These are phyloP conservation scores for Drosophila ogumai DNA, from an alignment of 1,140 invertebrate species.

Conservation along the genomic window DNA sequence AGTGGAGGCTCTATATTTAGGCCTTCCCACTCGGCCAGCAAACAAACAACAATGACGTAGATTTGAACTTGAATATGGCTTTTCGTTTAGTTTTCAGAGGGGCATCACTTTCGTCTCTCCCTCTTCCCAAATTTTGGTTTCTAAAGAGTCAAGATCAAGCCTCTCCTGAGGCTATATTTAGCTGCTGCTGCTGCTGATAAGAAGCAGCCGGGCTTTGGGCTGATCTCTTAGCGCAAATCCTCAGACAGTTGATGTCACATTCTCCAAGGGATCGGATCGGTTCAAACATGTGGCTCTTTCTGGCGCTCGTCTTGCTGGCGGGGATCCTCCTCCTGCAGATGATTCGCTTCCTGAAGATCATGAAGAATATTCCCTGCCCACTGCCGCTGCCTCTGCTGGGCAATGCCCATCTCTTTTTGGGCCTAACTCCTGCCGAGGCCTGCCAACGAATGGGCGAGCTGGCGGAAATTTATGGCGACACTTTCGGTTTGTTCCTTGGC, in stretches of 20 bases:
- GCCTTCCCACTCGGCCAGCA: constrained; percentile 6
- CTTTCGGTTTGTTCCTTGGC: constrained; percentile 65
- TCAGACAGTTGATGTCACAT: not conserved
- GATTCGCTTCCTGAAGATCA: constrained; percentile 31
- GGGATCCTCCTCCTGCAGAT: constrained; percentile 16
- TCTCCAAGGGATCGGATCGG: not conserved
- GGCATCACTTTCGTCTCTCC: not conserved
- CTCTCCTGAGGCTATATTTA: not conserved
- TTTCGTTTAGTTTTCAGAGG: not conserved
- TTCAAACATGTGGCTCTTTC: constrained; percentile 29
- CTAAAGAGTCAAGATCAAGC: not conserved
- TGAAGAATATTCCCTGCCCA: constrained; percentile 43
- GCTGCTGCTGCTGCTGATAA: constrained; percentile 5
- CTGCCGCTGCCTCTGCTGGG: constrained; percentile 57
- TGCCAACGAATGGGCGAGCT: constrained; percentile 40
- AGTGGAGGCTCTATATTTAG: constrained; percentile 18
- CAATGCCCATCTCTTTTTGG: constrained; percentile 62
- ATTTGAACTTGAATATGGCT: constrained; percentile 36
- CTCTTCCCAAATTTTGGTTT: not conserved
- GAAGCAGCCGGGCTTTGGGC: not conserved
- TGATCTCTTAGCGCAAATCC: not conserved
- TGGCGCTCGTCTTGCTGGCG: constrained; percentile 9
- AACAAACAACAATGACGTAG: constrained; percentile 23
- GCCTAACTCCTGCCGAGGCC: constrained; percentile 42
- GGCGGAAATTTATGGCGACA: constrained; percentile 43